Evolutionary conservation across 2,888 invertebrate species (phyloP).

Genomic region (Brassicogethes aeneus): DNA sequence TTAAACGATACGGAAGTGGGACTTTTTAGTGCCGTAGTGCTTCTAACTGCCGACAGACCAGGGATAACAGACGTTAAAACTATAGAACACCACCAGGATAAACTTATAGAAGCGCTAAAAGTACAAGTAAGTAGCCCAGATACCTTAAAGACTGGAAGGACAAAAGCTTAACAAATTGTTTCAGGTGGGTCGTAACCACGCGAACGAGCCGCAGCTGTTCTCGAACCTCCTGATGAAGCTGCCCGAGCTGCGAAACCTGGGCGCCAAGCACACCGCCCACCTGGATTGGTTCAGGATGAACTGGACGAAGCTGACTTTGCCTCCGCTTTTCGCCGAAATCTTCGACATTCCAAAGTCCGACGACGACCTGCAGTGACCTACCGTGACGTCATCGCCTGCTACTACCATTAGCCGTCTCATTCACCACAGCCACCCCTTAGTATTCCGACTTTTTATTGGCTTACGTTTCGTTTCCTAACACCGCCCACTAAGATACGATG

Average conservation of each 20-base stretch:
- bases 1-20: constrained; percentile 87
- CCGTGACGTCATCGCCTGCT: no score
- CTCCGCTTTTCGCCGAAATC: constrained; percentile 91
- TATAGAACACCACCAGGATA: constrained; percentile 71
- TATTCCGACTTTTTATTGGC: background rate
- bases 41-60: constrained; percentile 71
- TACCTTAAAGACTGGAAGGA: background rate
- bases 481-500: no score
- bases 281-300: constrained; percentile 85
- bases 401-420: background rate
- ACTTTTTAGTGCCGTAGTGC: constrained; percentile 75
- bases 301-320: constrained; percentile 78
- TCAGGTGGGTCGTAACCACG: constrained; percentile 51
- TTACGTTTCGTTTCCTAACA: background rate
- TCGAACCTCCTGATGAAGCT: constrained; percentile 51
- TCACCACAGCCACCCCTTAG: background rate
- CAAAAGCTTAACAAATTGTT: no score
- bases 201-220: constrained; percentile 50
- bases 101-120: constrained; percentile 79
- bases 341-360: constrained; percentile 90
- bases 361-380: constrained; percentile 49
- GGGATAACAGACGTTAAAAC: constrained; percentile 73
- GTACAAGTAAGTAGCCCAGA: constrained; percentile 59
- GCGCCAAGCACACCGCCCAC: constrained; percentile 72
- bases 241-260: constrained; percentile 71